Percentiles rank a stretch among this genome's conserved stretches.
These are phyloP conservation scores for Leguminivora glycinivorella DNA, from an alignment of 1,140 invertebrate species.

Conservation along the genomic window DNA sequence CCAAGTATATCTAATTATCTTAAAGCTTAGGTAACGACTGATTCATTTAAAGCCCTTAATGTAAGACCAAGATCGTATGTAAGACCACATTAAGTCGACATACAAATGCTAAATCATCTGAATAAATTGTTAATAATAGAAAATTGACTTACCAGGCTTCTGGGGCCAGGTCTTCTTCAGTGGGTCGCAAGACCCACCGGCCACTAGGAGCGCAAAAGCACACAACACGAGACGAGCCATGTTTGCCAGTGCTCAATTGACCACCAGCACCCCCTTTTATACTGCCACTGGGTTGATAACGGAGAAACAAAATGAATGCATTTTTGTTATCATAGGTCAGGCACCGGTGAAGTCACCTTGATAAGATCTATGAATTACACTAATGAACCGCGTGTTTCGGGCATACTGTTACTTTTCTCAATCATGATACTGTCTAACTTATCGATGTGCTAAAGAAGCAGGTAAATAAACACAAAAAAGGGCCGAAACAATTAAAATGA, in stretches of 20 bases:
- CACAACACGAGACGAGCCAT: constrained; percentile 52
- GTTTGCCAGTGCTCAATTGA: constrained; percentile 34
- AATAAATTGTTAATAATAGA: too few relatives aligned
- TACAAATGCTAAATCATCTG: too few relatives aligned
- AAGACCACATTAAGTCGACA: too few relatives aligned
- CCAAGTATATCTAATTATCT: too few relatives aligned
- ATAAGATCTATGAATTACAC: constrained; percentile 6
- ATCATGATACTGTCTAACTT: too few relatives aligned
- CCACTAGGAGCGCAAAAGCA: constrained; percentile 43
- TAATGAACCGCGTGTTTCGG: neutral
- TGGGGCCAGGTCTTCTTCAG: constrained; percentile 36
- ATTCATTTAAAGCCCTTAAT: too few relatives aligned
- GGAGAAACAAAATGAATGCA: constrained; percentile 1
- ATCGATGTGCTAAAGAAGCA: too few relatives aligned
- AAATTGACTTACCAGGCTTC: constrained; percentile 46
- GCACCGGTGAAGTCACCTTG: constrained; percentile 3
- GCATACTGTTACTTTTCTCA: neutral
- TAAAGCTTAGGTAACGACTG: too few relatives aligned
- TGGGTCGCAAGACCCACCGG: constrained; percentile 38
- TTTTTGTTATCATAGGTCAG: constrained; percentile 26
- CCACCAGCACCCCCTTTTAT: constrained; percentile 38
- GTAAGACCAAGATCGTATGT: too few relatives aligned
- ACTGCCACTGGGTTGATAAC: constrained; percentile 20
- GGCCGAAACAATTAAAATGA: too few relatives aligned
- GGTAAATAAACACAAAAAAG: too few relatives aligned